phyloP scores from a whole-genome alignment of 2,888 invertebrate species.

The Pterostichus madidus region DNA sequence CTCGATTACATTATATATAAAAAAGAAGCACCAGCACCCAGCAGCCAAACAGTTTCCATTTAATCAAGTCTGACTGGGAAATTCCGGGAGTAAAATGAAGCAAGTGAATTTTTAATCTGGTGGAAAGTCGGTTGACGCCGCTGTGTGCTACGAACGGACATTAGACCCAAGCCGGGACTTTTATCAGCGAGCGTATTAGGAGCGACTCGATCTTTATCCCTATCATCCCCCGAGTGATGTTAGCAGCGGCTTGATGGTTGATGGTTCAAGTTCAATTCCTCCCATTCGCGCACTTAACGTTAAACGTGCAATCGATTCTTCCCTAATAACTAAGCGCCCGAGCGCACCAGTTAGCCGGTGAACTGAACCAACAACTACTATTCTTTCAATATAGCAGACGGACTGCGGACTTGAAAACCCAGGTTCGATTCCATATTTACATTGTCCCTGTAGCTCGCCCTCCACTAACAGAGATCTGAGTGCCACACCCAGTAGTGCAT shows the following conservation, averaged over 20 bases:
- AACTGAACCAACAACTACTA: neutral
- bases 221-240: conserved; percentile 65
- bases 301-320: conserved; percentile 66
- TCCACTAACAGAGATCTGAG: too few relatives aligned
- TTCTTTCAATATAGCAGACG: too few relatives aligned
- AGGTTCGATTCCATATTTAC: too few relatives aligned
- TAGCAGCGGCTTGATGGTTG: conserved; percentile 36
- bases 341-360: conserved; percentile 17
- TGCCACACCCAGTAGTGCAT: too few relatives aligned
- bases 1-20: conserved; percentile 51
- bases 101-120: conserved; percentile 66
- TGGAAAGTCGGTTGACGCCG: conserved; percentile 36
- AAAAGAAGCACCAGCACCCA: conserved; percentile 30
- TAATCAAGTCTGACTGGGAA: conserved; percentile 61
- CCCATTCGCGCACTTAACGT: conserved; percentile 66
- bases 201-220: conserved; percentile 62
- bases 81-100: conserved; percentile 65
- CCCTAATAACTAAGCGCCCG: conserved; percentile 60
- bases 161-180: conserved; percentile 58
- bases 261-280: conserved; percentile 59
- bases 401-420: too few relatives aligned
- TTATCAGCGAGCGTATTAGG: conserved; percentile 62
- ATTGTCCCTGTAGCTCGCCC: too few relatives aligned
- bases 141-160: conserved; percentile 20
- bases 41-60: conserved; percentile 41